Base-by-base conservation (phyloP, 2,797 vertebrate genomes). In the Lemur catta region DNA sequence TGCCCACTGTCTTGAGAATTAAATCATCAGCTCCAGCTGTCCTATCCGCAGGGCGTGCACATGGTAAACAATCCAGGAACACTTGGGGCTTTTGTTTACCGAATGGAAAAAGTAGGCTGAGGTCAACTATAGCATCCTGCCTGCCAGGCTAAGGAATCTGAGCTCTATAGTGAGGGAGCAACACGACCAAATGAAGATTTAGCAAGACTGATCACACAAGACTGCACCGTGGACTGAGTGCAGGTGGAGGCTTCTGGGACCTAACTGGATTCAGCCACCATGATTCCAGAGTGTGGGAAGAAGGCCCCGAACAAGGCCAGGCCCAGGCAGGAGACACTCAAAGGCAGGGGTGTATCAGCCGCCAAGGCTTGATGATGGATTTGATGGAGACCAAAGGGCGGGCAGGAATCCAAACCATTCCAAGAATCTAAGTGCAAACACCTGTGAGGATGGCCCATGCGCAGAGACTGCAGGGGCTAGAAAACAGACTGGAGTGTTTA, bases 31-130 rank as follows among this genome's bases (percentile, higher is more conserved):
- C 55, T 30, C 57, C 35, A 63, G 71, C 76, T 35, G 85, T 46
- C 65, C 91, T 30, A 35, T n/a, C 30, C 43, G 35, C 14, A 72
- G 57, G 74, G 74, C 57, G 26, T 30, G 41, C 41, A 41, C 1
- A 18, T 7, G 12, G 61, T 46, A 50, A 91, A 88, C 48, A 28
- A 75, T 28, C 57, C 71, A 41, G 82, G 80, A 57, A 80, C 82
- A 94, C 78, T 20, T 8, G 59, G 41, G 30, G 38, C 76, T 91
- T 93, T 78, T 85, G 82, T 78, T 92, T 75, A 61, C 67, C 17
- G 48, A 78, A 30, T 1, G 22, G 72, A 41, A 67, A 59, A 80
- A n/a, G 57, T 9, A 50, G 76, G 67, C 71, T 8, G 52, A 94
- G 28, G 71, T 84, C 88, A 89, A 69, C 33, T 7, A 8, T 6